These are phyloP conservation scores for Labeo rohita DNA, from an alignment of 2,113 vertebrate genomes.

Conservation along the genomic window DNA sequence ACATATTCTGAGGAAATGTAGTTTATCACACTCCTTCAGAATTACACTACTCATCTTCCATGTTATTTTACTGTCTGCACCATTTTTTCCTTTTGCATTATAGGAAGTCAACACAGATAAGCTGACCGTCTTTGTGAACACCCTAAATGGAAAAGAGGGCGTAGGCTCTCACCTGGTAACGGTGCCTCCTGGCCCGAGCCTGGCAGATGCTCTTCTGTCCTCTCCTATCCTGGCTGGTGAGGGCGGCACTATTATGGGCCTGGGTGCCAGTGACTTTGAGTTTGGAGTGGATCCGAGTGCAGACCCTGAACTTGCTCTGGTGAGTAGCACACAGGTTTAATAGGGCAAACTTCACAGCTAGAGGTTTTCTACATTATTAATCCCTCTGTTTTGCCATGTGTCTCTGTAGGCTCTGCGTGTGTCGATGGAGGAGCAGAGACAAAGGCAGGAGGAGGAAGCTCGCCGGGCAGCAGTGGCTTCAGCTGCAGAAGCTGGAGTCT, in stretches of 20 bases:
- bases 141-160: constrained; percentile 93
- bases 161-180: constrained; percentile 95
- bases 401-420: constrained; percentile 86
- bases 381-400: not conserved
- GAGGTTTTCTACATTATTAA: not conserved
- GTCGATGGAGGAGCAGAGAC: constrained; percentile 97
- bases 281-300: constrained; percentile 96
- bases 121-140: constrained; percentile 92
- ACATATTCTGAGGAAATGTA: not conserved
- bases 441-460: constrained; percentile 94
- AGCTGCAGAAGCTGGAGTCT: constrained; percentile 83
- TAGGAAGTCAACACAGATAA: constrained; percentile 96
- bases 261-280: constrained; percentile 94
- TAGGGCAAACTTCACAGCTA: not conserved
- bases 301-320: constrained; percentile 92
- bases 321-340: constrained; percentile 63
- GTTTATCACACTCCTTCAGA: not conserved
- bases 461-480: constrained; percentile 86
- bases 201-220: constrained; percentile 93
- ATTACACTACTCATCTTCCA: not conserved
- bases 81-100: not conserved
- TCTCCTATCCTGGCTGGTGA: constrained; percentile 94
- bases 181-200: constrained; percentile 91
- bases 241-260: constrained; percentile 90
- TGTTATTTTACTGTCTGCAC: not conserved